A percentile compares a stretch with the other conserved stretches of the same genome.
Conservation (phyloP, 2,113 vertebrate species). For the Halichoerus grypus region DNA sequence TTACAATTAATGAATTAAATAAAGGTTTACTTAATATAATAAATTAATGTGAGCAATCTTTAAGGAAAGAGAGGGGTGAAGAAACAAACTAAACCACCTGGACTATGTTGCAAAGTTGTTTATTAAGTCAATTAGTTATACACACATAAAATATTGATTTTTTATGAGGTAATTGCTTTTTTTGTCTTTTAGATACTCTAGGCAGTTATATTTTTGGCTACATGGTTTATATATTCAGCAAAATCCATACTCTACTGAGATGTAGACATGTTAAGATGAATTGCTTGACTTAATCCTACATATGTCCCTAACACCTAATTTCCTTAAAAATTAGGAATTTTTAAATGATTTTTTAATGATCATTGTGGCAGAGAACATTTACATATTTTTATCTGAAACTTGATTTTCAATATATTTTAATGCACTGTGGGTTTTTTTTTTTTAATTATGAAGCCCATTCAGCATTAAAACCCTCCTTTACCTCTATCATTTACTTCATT, state of each 20-base stretch:
- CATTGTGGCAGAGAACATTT: not conserved
- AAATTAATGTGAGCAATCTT: not conserved
- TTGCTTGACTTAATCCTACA: not conserved
- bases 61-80: not conserved
- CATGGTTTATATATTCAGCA: not conserved
- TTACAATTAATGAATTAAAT: not conserved
- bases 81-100: not conserved
- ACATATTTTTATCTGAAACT: not conserved
- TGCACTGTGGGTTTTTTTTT: not conserved
- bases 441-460: not conserved
- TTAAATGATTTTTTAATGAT: not conserved
- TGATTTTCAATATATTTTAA: not conserved
- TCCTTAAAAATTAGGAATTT: not conserved
- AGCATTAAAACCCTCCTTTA: not conserved
- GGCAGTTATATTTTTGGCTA: not conserved
- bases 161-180: accelerated
- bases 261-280: not conserved
- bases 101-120: not conserved
- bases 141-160: not conserved
- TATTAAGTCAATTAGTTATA: not conserved
- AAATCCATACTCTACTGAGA: not conserved
- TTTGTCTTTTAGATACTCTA: not conserved
- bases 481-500: not conserved
- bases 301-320: not conserved
- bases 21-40: not conserved